Conservation (phyloP, 2,113 vertebrate genomes). For the Camelus bactrianus region DNA sequence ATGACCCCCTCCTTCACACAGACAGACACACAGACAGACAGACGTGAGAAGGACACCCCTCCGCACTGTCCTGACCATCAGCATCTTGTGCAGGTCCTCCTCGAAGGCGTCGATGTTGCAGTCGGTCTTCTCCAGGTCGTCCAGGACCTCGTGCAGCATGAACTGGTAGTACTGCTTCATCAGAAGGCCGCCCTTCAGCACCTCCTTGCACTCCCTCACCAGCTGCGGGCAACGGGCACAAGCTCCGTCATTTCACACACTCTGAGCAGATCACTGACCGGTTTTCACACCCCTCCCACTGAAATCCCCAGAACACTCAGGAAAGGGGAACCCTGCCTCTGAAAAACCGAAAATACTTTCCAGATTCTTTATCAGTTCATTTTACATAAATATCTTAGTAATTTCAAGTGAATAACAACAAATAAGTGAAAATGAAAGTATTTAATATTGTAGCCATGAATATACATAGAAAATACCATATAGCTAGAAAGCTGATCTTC, state of each 20-base stretch:
- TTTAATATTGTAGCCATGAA: not conserved
- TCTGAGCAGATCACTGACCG: rapidly evolving
- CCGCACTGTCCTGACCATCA: conserved; percentile 90
- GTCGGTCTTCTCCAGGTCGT: conserved; percentile 90
- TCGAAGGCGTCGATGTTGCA: conserved; percentile 98
- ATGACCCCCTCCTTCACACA: too few relatives aligned
- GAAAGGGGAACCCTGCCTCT: not conserved
- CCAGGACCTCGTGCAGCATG: conserved; percentile 94
- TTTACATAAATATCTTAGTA: not conserved
- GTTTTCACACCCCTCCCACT: rapidly evolving
- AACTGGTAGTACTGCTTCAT: conserved; percentile 99
- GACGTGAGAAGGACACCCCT: too few relatives aligned
- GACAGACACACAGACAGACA: rapidly evolving
- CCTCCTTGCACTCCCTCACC: conserved; percentile 98
- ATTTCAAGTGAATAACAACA: not conserved
- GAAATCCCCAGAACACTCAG: too few relatives aligned
- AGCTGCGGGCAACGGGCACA: conserved; percentile 88
- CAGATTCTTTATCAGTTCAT: not conserved
- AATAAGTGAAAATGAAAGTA: not conserved
- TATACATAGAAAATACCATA: not conserved
- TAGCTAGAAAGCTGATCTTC: not conserved
- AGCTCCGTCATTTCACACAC: not conserved
- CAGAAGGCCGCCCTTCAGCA: conserved; percentile 97
- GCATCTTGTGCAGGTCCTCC: conserved; percentile 98
- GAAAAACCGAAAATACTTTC: not conserved